Base-by-base conservation (phyloP, 2,113 vertebrate species). In the Pteruthius melanotis region DNA sequence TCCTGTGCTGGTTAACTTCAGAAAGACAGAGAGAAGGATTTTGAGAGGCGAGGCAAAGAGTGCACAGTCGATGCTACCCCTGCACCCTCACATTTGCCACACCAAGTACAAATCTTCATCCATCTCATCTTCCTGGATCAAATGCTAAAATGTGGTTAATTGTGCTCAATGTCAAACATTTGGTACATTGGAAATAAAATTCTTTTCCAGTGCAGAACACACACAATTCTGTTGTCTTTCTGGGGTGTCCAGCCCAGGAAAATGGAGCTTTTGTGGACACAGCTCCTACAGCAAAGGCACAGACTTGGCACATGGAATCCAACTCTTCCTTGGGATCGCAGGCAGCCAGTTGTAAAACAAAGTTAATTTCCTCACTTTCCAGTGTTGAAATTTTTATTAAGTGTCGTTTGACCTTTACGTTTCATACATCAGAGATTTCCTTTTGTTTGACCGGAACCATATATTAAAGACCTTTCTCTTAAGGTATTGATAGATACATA, bases 401-500 rank as follows among this genome's bases (percentile, higher is more conserved):
- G 68, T 83, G 83, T 70, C 63, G 70, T 83, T 92, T 94, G 94
- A 92, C 90, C 92, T 96, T 96, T 95, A 35, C 50, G 22, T 65
- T 93, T 50, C 8, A 1, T 42, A 26, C 5, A 2, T 30, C 53
- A 60, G 84, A 91, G 84, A 39, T 84, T 91, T 93, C 68, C 66
- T 74, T 64, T 77, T 22, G 30, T 83, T 88, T 93, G 90, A 89
- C 83, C 37, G 0, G 70, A 89, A 63, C 86, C n/a, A 11, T 92
- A 42, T 90, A 81, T 83, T 92, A 90, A 70, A 83, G 68, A 57
- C 54, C 49, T 90, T 77, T 42, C 64, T 94, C 50, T 83, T 93
- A 94, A 93, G 35, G 33, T 89, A 94, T 96, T 74, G 94, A 88
- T 90, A 65, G 90, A 70, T 83, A 54, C 80, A 88, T 94, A 93